Conservation (phyloP, 30 jellyfish, hydroid and myxozoan genomes). For the Turritopsis dohrnii region DNA sequence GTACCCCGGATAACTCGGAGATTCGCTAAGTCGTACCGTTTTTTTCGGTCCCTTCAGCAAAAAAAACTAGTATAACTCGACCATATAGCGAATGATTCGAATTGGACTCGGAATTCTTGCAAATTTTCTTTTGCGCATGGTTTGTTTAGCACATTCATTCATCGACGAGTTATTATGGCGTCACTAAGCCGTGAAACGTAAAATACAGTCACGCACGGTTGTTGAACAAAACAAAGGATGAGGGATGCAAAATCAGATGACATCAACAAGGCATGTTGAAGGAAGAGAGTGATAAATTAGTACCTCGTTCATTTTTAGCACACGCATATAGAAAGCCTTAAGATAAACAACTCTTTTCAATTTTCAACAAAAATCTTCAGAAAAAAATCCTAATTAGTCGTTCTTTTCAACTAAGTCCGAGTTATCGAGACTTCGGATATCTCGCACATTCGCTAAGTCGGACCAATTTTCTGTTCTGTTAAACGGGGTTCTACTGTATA, state of each 20-base stretch:
- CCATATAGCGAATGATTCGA: conserved; percentile 7
- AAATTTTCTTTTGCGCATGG: conserved; percentile 8
- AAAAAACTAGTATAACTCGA: background rate
- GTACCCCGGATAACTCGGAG: conserved; percentile 20
- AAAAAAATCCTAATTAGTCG: background rate
- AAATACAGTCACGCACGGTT: background rate
- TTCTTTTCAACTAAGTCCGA: background rate
- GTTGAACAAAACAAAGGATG: background rate
- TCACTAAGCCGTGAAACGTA: background rate
- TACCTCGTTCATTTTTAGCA: background rate
- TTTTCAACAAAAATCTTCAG: background rate
- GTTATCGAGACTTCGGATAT: background rate
- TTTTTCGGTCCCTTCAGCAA: background rate
- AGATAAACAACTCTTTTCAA: background rate
- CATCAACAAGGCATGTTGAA: background rate
- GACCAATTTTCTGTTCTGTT: background rate
- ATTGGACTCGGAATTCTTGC: background rate
- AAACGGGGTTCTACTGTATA: background rate
- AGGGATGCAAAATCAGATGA: background rate
- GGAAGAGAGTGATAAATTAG: background rate
- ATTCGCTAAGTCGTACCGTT: conserved; percentile 15
- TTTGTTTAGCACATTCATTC: background rate
- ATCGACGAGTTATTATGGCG: background rate
- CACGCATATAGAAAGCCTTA: background rate
- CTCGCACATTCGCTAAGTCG: background rate